phyloP scores from a whole-genome alignment of 2,888 invertebrate species.

The Acronicta alni region DNA sequence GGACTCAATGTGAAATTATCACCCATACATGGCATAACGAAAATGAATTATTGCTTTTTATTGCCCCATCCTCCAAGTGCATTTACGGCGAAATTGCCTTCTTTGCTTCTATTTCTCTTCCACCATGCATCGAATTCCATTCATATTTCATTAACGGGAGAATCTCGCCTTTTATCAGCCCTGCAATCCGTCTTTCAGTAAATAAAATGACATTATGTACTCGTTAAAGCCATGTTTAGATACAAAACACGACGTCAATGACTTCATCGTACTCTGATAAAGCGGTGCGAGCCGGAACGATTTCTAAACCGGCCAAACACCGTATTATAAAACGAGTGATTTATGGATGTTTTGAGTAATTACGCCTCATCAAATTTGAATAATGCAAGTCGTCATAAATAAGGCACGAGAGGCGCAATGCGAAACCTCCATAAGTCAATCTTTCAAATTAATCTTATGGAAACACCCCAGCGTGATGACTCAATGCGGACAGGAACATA shows the following conservation, averaged over 20 bases:
- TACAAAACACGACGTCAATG: constrained; percentile 74
- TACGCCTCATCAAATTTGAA: constrained; percentile 88
- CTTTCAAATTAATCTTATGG: constrained; percentile 82
- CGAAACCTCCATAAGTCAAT: constrained; percentile 85
- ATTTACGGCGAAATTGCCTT: constrained; percentile 71
- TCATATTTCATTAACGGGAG: constrained; percentile 63
- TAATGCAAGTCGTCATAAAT: constrained; percentile 86
- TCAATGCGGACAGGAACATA: constrained; percentile 84
- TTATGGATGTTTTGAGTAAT: constrained; percentile 88
- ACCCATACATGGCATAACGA: constrained; percentile 87
- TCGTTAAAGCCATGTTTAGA: constrained; percentile 78
- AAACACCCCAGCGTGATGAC: constrained; percentile 81
- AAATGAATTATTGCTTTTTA: constrained; percentile 88
- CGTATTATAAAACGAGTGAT: constrained; percentile 83
- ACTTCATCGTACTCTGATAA: constrained; percentile 77
- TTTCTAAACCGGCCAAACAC: constrained; percentile 79
- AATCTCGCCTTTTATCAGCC: constrained; percentile 61
- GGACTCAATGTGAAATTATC: constrained; percentile 86
- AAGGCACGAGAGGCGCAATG: constrained; percentile 74
- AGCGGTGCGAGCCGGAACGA: constrained; percentile 66
- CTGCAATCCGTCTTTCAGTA: constrained; percentile 65
- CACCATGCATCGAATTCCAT: constrained; percentile 59
- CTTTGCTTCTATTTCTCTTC: constrained; percentile 65
- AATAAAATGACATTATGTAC: constrained; percentile 75
- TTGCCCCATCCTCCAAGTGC: constrained; percentile 71